Base-by-base conservation (phyloP, 2,113 vertebrate species). In the Calypte anna region DNA sequence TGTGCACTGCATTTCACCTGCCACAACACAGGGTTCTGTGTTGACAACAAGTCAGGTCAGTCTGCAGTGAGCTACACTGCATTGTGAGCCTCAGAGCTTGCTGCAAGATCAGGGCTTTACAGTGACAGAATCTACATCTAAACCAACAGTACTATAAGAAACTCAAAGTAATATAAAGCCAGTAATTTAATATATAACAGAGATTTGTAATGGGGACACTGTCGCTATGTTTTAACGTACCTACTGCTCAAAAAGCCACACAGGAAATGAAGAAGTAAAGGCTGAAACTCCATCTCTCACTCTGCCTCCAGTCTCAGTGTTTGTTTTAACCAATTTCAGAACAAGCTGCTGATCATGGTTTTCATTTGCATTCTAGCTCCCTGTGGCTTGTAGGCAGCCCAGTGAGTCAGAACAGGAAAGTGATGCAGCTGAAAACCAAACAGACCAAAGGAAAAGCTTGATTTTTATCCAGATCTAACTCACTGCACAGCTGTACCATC, bases 351-450 rank as follows among this genome's bases (percentile, higher is more conserved):
- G 84, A 75, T 79, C 27, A 7, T 24, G 74, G 87, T 0, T 10
- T 91, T 91, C 58, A 28, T 75, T 69, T 93, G 92, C 75, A 57
- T 91, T 90, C 78, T 85, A 68, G 40, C 62, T 93, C 62, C 72
- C 82, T 76, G 79, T 82, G 93, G 82, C 67, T 66, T 69, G 75
- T 38, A 68, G 55, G 79, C 74, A 88, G 46, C 55, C 25, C 70
- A 67, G 57, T 76, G 92, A 96, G 85, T 94, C 93, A 90, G 70
- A 93, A 21, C 85, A 96, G 90, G 95, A 96, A 96, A 93, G 54
- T 73, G 85, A 85, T 94, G 93, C 93, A 69, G 90, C 91, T 94
- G 84, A 91, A 87, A 96, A 88, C 54, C 75, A 91, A 85, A 64
- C 7, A n/a, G 62, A 80, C 67, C 69, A 10, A 82, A 87, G 82